Evolutionary conservation across 2,888 invertebrate genomes (phyloP).

Genomic region (Melipona bicolor): DNA sequence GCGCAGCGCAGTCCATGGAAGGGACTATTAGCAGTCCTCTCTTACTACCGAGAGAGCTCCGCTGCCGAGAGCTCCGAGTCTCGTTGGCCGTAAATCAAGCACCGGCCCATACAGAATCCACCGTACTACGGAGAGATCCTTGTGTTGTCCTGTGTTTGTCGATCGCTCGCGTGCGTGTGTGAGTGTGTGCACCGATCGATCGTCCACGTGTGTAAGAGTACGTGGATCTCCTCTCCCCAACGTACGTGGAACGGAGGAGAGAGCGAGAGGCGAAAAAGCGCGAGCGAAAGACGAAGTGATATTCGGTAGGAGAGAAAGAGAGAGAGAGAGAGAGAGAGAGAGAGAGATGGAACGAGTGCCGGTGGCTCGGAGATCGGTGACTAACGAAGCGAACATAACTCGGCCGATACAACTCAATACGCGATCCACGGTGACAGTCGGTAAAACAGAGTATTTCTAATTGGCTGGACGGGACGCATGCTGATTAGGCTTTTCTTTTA

Average conservation of each 20-base stretch:
- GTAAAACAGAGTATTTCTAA: conserved; percentile 84
- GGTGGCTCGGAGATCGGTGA: conserved; percentile 60
- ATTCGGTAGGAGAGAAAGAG: conserved; percentile 1
- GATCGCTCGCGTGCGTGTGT: background rate
- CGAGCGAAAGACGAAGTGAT: conserved; percentile 24
- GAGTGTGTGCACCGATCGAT: conserved; percentile 11
- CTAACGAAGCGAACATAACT: conserved; percentile 84
- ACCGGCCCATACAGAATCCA: conserved; percentile 73
- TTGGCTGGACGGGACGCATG: conserved; percentile 83
- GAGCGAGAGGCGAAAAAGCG: background rate
- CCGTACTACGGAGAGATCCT: conserved; percentile 45
- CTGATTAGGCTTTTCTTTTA: conserved; percentile 83
- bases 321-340: conserved; percentile 7
- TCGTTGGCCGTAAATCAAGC: conserved; percentile 82
- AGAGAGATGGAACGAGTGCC: conserved; percentile 22
- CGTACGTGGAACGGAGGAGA: conserved; percentile 4
- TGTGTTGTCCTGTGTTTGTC: background rate
- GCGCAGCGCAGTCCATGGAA: conserved; percentile 72
- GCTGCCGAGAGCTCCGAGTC: conserved; percentile 74
- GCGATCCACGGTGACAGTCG: conserved; percentile 82
- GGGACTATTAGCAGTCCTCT: conserved; percentile 83
- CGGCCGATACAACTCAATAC: conserved; percentile 84
- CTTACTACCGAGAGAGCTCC: conserved; percentile 77
- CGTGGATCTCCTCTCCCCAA: background rate
- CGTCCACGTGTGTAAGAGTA: conserved; percentile 35